A percentile compares a stretch with the other conserved stretches of the same genome.
Conservation (phyloP, 2,113 vertebrate genomes). For the western clawed frog (Xenopus tropicalis) region UCB_Xtro_10.0 CM004450.2:95094501-95095000, state of each 20-base stretch:
- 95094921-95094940: background rate
- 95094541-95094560: slow-evolving; percentile 79
- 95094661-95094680: slow-evolving; percentile 56
- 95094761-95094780: slow-evolving; percentile 33
- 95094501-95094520: slow-evolving; percentile 78
- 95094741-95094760: slow-evolving; percentile 24
- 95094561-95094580: slow-evolving; percentile 78
- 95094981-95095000: background rate
- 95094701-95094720: slow-evolving; percentile 60
- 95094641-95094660: slow-evolving; percentile 57
- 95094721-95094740: slow-evolving; percentile 57
- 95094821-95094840: background rate
- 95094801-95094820: slow-evolving; percentile 14
- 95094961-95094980: background rate
- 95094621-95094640: slow-evolving; percentile 66
- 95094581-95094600: slow-evolving; percentile 80
- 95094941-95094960: background rate
- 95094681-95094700: slow-evolving; percentile 45
- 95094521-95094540: slow-evolving; percentile 81
- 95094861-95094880: slow-evolving; percentile 6
- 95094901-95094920: slow-evolving; percentile 11
- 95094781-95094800: background rate
- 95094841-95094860: slow-evolving; percentile 7
- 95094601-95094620: slow-evolving; percentile 71
- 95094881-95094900: slow-evolving; percentile 5